These are phyloP conservation scores for Acrobasis consociella DNA, from an alignment of 2,888 invertebrate species.

Conservation along the genomic window DNA sequence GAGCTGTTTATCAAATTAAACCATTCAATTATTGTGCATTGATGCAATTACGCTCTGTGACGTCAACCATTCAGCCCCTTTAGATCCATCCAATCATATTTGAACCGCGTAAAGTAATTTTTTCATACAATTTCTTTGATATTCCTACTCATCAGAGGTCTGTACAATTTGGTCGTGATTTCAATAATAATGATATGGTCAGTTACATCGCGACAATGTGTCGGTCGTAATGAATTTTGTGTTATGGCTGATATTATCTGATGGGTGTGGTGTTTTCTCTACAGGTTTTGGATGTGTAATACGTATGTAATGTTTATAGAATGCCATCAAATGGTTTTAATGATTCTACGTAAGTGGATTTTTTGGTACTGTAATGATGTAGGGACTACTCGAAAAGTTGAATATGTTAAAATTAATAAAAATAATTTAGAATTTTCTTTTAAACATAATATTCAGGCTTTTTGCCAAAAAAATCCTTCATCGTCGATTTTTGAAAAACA, in stretches of 20 bases:
- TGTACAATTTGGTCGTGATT: slow-evolving; percentile 5
- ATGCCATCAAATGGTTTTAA: neutral
- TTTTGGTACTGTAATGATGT: too few species aligned
- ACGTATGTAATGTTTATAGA: neutral
- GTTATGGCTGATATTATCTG: slow-evolving; percentile 9
- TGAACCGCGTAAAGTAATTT: neutral
- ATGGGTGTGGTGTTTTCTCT: slow-evolving; percentile 14
- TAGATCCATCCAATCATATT: neutral
- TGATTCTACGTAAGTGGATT: neutral
- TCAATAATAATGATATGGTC: slow-evolving; percentile 22
- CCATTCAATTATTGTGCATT: slow-evolving; percentile 5
- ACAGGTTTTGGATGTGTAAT: neutral
- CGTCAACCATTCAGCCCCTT: slow-evolving; percentile 4
- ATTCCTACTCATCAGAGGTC: slow-evolving; percentile 2
- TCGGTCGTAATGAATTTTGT: slow-evolving; percentile 15
- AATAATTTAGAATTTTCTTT: too few species aligned
- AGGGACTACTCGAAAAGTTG: too few species aligned
- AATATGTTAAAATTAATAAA: too few species aligned
- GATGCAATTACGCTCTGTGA: neutral
- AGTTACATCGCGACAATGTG: slow-evolving; percentile 21
- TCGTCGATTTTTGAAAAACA: too few species aligned
- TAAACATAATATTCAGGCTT: too few species aligned
- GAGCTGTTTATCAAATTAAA: neutral
- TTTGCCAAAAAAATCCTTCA: too few species aligned
- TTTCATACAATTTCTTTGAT: neutral